Evolutionary conservation across 2,888 invertebrate genomes (phyloP), one percentile per base, ranked within the genome.

Genomic region (Erebia ligea): DNA sequence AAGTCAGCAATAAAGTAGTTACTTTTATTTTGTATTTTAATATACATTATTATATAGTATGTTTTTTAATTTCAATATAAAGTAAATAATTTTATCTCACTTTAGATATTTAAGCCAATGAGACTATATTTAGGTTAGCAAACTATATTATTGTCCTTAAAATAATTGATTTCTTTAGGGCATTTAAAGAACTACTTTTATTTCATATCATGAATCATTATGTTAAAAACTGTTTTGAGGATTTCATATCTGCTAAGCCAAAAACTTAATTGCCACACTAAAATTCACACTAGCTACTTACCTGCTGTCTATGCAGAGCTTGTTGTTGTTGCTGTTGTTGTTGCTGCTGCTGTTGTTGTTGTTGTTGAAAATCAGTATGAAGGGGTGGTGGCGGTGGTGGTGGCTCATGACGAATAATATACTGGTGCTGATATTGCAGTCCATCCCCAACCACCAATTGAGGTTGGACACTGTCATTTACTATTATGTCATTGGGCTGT

Each of bases 401-500:
- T 4, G 89, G 85, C 72, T 93, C 93, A 86, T 92, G 92, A 11
- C 92, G 88, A 65, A 93, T 92, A 66, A 93, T 91, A 75, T 93
- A 94, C 76, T 93, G 93, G 72, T 88, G 92, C 76, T 90, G 92
- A 78, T 93, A 93, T 74, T 90, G 93, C 75, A 93, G 82, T 21
- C 91, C 89, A 83, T 91, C 93, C 64, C 91, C 88, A 58, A 92
- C 91, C 75, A 92, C 91, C 74, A 93, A 80, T 73, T 92, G 91
- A 9, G 80, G 81, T 80, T 90, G 93, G 17, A 90, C 91, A 73
- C 87, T 86, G 75, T 93, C 92, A 81, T 93, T 94, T 79, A 94
- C 92, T 85, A 94, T 91, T 81, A 94, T 94, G 81, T 94, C 94
- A 86, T 94, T 92, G 70, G 92, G 86, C 70, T 91, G 91, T 75